A percentile compares a stretch with the other conserved stretches of the same genome.
Conservation (phyloP, 1,140 invertebrate species). For the Rhysida immarginata region DNA sequence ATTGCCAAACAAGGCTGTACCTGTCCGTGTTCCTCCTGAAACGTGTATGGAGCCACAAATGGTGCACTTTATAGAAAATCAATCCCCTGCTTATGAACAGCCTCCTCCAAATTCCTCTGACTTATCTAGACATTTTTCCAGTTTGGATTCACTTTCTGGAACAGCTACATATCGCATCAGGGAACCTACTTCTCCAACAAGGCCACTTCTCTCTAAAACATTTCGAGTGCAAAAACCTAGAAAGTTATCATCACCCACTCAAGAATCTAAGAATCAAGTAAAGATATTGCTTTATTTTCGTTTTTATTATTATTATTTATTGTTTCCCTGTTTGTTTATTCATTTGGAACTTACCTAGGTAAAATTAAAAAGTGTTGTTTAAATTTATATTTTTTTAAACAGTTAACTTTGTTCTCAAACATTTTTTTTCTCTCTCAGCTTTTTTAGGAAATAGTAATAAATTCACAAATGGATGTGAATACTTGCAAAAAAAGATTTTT, state of each 20-base stretch:
- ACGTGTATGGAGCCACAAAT: slow-evolving; percentile 81
- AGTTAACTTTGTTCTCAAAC: no score
- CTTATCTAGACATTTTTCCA: neutral
- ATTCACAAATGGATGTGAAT: no score
- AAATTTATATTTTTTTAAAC: no score
- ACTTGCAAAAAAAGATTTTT: no score
- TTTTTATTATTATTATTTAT: no score
- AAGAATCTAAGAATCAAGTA: no score
- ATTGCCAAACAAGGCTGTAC: slow-evolving; percentile 15
- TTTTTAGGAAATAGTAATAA: no score
- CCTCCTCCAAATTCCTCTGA: neutral
- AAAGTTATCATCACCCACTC: slow-evolving; percentile 11
- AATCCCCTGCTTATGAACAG: neutral
- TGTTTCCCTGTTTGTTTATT: no score
- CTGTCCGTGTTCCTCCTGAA: slow-evolving; percentile 44
- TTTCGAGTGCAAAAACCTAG: slow-evolving; percentile 17
- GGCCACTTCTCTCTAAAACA: slow-evolving; percentile 15
- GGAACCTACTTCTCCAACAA: slow-evolving; percentile 14
- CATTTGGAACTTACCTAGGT: no score
- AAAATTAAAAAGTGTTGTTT: no score
- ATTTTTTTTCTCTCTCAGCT: no score
- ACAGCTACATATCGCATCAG: slow-evolving; percentile 10
- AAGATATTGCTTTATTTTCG: no score
- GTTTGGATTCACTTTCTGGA: slow-evolving; percentile 17
- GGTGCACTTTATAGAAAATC: slow-evolving; percentile 68